Conservation (phyloP, 2,888 invertebrate genomes). For the Watsonalla cultraria region DNA sequence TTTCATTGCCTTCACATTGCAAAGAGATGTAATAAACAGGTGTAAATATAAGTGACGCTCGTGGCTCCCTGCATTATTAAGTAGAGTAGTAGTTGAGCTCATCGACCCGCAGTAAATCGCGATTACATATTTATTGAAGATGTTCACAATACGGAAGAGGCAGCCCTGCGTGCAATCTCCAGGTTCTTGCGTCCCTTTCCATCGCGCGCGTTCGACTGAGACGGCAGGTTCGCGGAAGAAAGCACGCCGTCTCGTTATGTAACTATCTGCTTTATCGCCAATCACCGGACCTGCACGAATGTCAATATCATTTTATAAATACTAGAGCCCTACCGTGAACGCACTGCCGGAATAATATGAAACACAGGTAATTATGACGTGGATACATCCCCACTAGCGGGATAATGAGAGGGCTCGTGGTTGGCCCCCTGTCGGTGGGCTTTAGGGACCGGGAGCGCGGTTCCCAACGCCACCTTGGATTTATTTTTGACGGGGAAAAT, state of each 20-base stretch:
- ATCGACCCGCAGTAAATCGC: not conserved
- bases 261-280: conserved; percentile 55
- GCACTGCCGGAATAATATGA: not conserved
- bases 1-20: no score
- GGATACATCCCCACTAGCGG: no score
- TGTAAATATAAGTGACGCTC: no score
- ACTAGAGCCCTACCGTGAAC: not conserved
- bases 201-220: conserved; percentile 29
- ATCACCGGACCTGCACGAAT: conserved; percentile 31
- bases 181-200: conserved; percentile 32
- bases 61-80: not conserved
- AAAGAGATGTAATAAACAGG: no score
- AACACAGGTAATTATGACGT: not conserved
- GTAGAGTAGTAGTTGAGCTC: not conserved
- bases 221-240: conserved; percentile 62
- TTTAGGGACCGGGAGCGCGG: no score
- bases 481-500: no score
- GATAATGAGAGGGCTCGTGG: no score
- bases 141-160: not conserved
- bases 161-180: conserved; percentile 46
- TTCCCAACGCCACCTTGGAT: no score
- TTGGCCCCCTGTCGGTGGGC: no score
- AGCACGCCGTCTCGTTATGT: conserved; percentile 51
- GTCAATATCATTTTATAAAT: conserved; percentile 27
- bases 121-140: not conserved